Evolutionary conservation across 2,797 vertebrate species (phyloP).

Genomic region (Neosalanx taihuensis): DNA sequence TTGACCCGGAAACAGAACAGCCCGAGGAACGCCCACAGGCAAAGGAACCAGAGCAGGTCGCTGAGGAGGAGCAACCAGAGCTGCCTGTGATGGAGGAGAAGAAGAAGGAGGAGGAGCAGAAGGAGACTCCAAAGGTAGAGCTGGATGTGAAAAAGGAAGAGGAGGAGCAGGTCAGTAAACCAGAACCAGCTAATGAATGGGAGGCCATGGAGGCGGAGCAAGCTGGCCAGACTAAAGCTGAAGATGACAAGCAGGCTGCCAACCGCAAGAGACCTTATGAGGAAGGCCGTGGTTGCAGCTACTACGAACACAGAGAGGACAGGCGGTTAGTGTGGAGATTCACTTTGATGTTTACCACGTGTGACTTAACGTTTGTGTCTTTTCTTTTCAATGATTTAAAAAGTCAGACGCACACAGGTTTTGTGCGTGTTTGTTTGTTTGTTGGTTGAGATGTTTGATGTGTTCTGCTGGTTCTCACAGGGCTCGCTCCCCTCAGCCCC

Average conservation of each 20-base stretch:
- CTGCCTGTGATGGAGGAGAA: background rate
- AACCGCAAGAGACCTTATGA: constrained; percentile 84
- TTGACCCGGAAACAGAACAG: background rate
- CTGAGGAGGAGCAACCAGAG: too few species aligned
- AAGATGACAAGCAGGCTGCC: constrained; percentile 58
- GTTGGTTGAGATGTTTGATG: background rate
- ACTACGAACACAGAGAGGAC: constrained; percentile 89
- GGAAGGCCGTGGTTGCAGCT: constrained; percentile 79
- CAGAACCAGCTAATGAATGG: constrained; percentile 34
- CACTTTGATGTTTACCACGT: background rate
- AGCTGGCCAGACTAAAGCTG: constrained; percentile 61
- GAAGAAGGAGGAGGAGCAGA: background rate
- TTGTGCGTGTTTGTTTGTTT: background rate
- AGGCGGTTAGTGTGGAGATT: constrained; percentile 70
- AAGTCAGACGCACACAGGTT: background rate
- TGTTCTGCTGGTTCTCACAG: constrained; percentile 54
- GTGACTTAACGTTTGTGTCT: background rate
- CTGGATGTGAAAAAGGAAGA: background rate
- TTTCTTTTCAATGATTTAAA: background rate
- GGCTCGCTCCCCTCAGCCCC: constrained; percentile 88
- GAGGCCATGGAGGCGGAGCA: constrained; percentile 18
- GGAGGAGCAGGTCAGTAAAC: constrained; percentile 1
- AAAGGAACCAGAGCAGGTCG: constrained; percentile 14
- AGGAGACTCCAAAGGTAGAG: constrained; percentile 1
- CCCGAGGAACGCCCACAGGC: constrained; percentile 28